These are phyloP conservation scores for Cherax quadricarinatus DNA, from an alignment of 1,140 invertebrate species.

Conservation along the genomic window DNA sequence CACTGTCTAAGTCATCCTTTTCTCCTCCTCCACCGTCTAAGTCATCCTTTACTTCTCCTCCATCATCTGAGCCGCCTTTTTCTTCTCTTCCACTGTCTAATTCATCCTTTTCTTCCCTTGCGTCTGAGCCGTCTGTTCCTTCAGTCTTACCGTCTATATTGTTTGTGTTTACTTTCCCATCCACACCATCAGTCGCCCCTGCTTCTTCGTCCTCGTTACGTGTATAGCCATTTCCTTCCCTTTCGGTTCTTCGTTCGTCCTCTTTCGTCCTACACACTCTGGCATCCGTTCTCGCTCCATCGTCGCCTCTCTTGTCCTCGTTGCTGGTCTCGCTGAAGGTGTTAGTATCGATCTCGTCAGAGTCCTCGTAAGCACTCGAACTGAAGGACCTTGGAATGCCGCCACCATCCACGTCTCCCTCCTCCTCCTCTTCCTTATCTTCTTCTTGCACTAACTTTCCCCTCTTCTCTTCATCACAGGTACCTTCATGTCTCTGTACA, in stretches of 20 bases:
- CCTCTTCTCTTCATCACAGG: neutral
- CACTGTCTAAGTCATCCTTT: neutral
- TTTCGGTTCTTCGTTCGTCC: neutral
- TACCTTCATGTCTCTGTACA: neutral
- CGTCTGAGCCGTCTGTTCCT: neutral
- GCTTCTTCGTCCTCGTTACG: neutral
- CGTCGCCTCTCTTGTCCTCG: neutral
- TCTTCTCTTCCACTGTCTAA: too few species aligned
- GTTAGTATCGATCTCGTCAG: constrained; percentile 40
- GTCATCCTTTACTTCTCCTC: too few species aligned
- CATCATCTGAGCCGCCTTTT: neutral
- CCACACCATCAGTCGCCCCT: neutral
- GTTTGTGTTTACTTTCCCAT: neutral
- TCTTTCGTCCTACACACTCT: neutral
- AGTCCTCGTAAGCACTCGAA: constrained; percentile 30
- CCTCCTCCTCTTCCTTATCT: neutral
- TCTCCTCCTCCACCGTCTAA: too few species aligned
- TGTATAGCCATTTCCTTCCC: neutral
- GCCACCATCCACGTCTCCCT: neutral
- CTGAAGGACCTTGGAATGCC: constrained; percentile 8
- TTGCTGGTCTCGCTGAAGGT: neutral
- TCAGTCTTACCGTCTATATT: neutral
- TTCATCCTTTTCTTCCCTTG: too few species aligned
- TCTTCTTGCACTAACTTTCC: neutral
- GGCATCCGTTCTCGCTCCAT: neutral